Conservation (phyloP, 2,888 invertebrate genomes). For the Cybosia mesomella region DNA sequence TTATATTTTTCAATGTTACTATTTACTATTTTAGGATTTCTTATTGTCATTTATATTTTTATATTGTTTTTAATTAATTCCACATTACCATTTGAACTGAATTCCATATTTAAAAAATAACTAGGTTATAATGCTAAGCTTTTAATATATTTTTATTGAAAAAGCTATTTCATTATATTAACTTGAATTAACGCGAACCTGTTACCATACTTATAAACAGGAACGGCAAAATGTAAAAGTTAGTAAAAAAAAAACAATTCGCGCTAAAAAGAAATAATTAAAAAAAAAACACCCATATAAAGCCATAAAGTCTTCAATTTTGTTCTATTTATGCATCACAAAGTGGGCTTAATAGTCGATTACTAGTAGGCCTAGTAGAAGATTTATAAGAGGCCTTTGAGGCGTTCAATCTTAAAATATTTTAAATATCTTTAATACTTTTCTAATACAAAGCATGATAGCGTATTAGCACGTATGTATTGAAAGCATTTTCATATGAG, state of each 20-base stretch:
- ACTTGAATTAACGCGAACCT: no score
- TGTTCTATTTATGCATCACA: not conserved
- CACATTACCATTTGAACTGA: not conserved
- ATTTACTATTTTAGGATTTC: not conserved
- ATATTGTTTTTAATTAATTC: not conserved
- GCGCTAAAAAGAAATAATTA: no score
- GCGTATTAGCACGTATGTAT: not conserved
- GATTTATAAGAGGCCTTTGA: not conserved
- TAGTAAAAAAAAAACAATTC: no score
- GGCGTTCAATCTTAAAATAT: not conserved
- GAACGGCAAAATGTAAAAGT: no score
- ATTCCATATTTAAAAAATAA: no score
- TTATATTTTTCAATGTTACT: no score
- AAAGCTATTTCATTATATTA: no score
- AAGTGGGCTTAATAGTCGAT: not conserved
- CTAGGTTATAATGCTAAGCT: no score
- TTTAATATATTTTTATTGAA: no score
- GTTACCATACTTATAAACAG: no score
- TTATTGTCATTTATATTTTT: not conserved
- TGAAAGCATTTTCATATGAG: constrained; percentile 5
- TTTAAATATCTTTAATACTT: not conserved
- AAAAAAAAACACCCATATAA: not conserved
- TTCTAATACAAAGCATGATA: not conserved
- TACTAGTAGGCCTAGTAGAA: not conserved
- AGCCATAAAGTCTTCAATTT: not conserved